Conservation (phyloP, 2,113 vertebrate genomes). For the Brienomyrus brachyistius region DNA sequence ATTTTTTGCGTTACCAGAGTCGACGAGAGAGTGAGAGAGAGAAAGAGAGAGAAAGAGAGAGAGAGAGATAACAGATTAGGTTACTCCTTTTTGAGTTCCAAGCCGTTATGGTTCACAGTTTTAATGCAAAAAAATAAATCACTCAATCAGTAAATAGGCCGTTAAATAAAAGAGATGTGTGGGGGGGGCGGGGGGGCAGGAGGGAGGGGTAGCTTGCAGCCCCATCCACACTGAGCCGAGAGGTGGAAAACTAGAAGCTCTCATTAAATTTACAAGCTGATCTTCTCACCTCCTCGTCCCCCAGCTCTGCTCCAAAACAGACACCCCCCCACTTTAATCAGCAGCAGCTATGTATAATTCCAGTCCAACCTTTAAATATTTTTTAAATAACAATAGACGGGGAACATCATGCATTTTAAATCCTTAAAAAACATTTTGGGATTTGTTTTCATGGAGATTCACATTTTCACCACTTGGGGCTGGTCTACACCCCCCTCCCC, state of each 20-base stretch:
- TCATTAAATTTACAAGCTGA: too few species aligned
- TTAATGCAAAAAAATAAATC: conserved; percentile 55
- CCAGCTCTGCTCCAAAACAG: too few species aligned
- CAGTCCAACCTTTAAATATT: too few species aligned
- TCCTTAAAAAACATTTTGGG: too few species aligned
- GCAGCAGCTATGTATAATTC: too few species aligned
- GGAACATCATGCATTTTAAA: too few species aligned
- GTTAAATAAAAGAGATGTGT: conserved; percentile 42
- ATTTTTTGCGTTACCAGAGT: conserved; percentile 63
- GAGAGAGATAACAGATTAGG: conserved; percentile 39
- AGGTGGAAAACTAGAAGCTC: conserved; percentile 42
- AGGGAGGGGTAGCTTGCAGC: conserved; percentile 46
- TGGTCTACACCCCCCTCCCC: background rate
- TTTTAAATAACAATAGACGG: too few species aligned
- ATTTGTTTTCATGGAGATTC: too few species aligned
- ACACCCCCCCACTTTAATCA: too few species aligned
- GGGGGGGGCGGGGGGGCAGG: conserved; percentile 36
- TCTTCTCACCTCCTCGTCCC: too few species aligned
- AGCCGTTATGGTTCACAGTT: conserved; percentile 68
- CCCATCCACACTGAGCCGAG: conserved; percentile 44
- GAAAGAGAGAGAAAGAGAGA: background rate
- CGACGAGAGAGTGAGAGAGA: background rate
- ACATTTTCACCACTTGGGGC: conserved; percentile 40
- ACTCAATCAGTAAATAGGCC: conserved; percentile 43
- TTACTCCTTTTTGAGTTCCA: conserved; percentile 60